A percentile compares a stretch with the other conserved stretches of the same genome.
Evolutionary conservation across 2,113 vertebrate genomes (phyloP).

Genomic region (Chaetorhynchus papuensis): DNA sequence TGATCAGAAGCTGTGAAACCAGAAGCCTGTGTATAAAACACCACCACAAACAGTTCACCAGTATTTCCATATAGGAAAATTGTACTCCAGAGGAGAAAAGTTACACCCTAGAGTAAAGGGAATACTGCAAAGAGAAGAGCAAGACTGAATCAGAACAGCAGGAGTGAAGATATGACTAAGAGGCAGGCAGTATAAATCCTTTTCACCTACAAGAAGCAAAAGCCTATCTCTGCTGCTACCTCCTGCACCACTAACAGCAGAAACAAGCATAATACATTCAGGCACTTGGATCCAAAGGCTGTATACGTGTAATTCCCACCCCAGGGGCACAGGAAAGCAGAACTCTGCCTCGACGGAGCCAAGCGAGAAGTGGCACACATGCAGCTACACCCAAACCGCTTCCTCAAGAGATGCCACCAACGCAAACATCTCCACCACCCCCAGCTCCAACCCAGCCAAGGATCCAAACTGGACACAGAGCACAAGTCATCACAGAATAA

Average conservation of each 20-base stretch:
- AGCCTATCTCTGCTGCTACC: not conserved
- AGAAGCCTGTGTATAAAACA: not conserved
- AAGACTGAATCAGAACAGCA: not conserved
- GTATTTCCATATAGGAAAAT: not conserved
- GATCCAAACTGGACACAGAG: not conserved
- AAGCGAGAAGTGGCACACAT: fast-evolving
- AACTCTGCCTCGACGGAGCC: not conserved
- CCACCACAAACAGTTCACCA: not conserved
- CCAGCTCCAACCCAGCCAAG: not conserved
- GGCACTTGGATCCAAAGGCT: not conserved
- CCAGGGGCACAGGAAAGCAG: not conserved
- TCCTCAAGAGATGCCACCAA: fast-evolving
- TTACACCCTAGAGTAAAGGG: not conserved
- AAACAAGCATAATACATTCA: not conserved
- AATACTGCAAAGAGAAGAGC: not conserved
- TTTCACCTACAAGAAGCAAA: fast-evolving
- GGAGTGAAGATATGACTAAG: not conserved
- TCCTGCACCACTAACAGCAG: not conserved
- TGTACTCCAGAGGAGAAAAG: not conserved
- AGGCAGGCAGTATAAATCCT: not conserved
- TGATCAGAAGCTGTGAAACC: not conserved
- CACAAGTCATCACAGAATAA: not conserved
- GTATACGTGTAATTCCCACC: fast-evolving
- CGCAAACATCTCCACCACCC: no score
- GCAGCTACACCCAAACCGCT: not conserved